phyloP scores from a whole-genome alignment of 2,888 invertebrate species.

The Sinodicranocentrus sp. region DNA sequence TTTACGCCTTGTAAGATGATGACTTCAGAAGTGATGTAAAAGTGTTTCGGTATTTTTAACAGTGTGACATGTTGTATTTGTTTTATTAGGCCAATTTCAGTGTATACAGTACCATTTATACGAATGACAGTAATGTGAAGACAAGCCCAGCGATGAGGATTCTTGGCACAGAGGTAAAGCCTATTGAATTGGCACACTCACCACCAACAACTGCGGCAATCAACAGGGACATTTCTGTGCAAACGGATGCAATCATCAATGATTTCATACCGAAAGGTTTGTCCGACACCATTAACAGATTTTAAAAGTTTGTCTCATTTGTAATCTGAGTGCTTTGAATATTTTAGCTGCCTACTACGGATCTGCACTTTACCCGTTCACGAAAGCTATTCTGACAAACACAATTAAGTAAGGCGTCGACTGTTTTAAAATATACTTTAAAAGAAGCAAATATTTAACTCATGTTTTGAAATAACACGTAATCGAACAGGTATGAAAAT shows the following conservation, averaged over 20 bases:
- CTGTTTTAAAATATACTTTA: not conserved
- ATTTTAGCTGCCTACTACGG: conserved; percentile 58
- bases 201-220: conserved; percentile 47
- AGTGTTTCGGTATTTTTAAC: no score
- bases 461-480: no score
- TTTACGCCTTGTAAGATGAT: conserved; percentile 42
- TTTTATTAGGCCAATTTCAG: conserved; percentile 66
- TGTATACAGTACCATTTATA: conserved; percentile 67
- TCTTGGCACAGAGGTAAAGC: conserved; percentile 68
- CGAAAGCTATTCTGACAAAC: conserved; percentile 61
- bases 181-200: conserved; percentile 24
- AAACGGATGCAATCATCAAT: conserved; percentile 63
- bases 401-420: conserved; percentile 38
- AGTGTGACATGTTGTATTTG: not conserved
- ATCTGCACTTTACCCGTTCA: conserved; percentile 69
- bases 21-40: no score
- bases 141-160: conserved; percentile 62
- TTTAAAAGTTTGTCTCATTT: no score
- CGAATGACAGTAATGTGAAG: conserved; percentile 45
- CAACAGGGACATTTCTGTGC: conserved; percentile 57
- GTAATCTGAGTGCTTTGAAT: no score
- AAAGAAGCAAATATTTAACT: not conserved
- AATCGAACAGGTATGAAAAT: conserved; percentile 56
- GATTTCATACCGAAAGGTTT: conserved; percentile 64
- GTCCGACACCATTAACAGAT: no score